These are phyloP conservation scores for Catharus minimus DNA, from an alignment of 2,113 vertebrate genomes.

Conservation along the genomic window DNA sequence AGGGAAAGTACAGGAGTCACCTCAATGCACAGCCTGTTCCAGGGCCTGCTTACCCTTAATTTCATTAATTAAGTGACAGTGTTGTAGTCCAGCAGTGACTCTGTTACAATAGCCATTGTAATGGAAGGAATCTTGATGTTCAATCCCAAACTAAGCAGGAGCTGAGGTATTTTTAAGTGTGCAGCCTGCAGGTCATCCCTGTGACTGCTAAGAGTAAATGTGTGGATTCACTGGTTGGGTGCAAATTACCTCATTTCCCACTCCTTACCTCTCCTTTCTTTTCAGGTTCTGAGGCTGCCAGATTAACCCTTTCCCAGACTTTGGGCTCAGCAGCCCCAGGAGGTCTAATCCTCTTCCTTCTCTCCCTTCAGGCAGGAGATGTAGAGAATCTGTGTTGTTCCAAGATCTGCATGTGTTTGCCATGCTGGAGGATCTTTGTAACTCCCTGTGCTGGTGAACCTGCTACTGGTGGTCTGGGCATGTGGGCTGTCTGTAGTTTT, in stretches of 20 bases:
- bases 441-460: not conserved
- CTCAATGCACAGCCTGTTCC: not conserved
- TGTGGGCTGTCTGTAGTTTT: not conserved
- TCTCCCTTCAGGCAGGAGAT: not conserved
- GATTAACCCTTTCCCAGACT: not conserved
- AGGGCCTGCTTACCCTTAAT: not conserved
- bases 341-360: not conserved
- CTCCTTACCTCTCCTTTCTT: not conserved
- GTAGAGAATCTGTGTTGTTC: not conserved
- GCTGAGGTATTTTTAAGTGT: not conserved
- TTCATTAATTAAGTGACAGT: not conserved
- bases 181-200: not conserved
- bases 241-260: not conserved
- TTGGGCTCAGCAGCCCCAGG: not conserved
- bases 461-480: not conserved
- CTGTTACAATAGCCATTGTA: not conserved
- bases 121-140: not conserved
- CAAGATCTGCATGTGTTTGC: not conserved
- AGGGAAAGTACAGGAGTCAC: not conserved
- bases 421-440: not conserved
- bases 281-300: not conserved
- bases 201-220: not conserved
- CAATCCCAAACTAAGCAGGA: not conserved
- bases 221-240: not conserved
- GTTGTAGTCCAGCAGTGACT: not conserved